A percentile compares a stretch with the other conserved stretches of the same genome.
These are phyloP conservation scores for Salvelinus fontinalis DNA, from an alignment of 2,113 vertebrate species.

Conservation along the genomic window DNA sequence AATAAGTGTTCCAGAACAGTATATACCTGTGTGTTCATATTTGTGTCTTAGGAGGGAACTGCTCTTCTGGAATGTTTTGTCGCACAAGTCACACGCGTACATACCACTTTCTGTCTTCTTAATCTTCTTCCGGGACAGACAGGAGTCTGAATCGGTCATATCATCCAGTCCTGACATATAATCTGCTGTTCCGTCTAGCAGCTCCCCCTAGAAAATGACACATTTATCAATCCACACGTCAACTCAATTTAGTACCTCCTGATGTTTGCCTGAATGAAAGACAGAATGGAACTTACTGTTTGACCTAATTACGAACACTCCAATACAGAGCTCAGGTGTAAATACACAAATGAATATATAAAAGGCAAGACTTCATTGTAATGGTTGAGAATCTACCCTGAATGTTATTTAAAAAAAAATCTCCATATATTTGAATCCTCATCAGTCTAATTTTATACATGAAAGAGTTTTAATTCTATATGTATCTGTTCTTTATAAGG, in stretches of 20 bases:
- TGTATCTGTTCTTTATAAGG: conserved; percentile 65
- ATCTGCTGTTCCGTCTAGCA: conserved; percentile 96
- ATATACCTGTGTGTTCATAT: conserved; percentile 99
- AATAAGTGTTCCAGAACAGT: conserved; percentile 83
- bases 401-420: conserved; percentile 23
- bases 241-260: conserved; percentile 8
- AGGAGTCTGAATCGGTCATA: conserved; percentile 99
- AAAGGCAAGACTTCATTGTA: conserved; percentile 45
- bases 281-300: too few species aligned
- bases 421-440: conserved; percentile 54
- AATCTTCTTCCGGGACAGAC: conserved; percentile 98
- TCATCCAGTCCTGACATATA: conserved; percentile 99
- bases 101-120: conserved; percentile 96
- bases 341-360: background rate
- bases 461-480: conserved; percentile 64
- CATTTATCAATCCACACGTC: conserved; percentile 42
- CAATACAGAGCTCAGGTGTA: background rate
- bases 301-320: background rate
- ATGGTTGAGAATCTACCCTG: conserved; percentile 42
- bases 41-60: conserved; percentile 97
- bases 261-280: conserved; percentile 2
- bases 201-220: conserved; percentile 87
- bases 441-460: conserved; percentile 67
- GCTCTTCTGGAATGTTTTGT: conserved; percentile 99
- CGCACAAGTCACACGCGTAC: conserved; percentile 95